Base-by-base conservation (phyloP, 2,113 vertebrate genomes). In the Aviceda subcristata region DNA sequence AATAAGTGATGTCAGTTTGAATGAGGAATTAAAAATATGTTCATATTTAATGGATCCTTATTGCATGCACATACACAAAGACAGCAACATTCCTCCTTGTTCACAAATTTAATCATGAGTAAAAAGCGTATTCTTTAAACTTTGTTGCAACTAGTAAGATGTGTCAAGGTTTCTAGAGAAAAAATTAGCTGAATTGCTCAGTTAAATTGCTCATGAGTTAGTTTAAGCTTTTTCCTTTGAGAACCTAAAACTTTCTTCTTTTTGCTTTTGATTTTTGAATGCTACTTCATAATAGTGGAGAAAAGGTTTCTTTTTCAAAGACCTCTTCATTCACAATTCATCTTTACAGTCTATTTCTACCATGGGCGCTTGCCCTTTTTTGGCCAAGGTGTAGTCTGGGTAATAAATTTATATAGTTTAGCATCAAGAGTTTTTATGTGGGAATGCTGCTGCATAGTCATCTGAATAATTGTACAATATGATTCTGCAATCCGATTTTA, bases 221-320 rank as follows among this genome's bases (percentile, higher is more conserved):
- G 30, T 53, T 86, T 32, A 46, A 80, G 11, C 9, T 57, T 66
- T 46, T 86, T 86, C 56, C 29, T 76, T 57, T 77, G 63, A 38
- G 48, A 46, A 18, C 23, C 7, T 30, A 39, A 68, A 73, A 18
- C 20, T 68, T 78, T 81, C 5, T 32, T 17, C 20, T 66, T 29
- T 57, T 86, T 59, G 30, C 30, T 90, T 85, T 84, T 55, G 19
- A 29, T 45, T 88, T 90, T 38, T 76, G 53, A 75, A 62, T 29
- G 53, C 13, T 36, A 5, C 39, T 86, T 74, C 0, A 0, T 21
- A 75, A 56, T n/a, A n/a, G 27, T 4, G 8, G 55, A 63, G 64
- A 75, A 39, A 27, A 30, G 30, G 39, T 68, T 90, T 90, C 39
- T 16, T 76, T 66, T 88, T 38, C 62, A 43, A 3, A 17, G 36